These are phyloP conservation scores for Oligia latruncula DNA, from an alignment of 2,888 invertebrate genomes.

Conservation along the genomic window DNA sequence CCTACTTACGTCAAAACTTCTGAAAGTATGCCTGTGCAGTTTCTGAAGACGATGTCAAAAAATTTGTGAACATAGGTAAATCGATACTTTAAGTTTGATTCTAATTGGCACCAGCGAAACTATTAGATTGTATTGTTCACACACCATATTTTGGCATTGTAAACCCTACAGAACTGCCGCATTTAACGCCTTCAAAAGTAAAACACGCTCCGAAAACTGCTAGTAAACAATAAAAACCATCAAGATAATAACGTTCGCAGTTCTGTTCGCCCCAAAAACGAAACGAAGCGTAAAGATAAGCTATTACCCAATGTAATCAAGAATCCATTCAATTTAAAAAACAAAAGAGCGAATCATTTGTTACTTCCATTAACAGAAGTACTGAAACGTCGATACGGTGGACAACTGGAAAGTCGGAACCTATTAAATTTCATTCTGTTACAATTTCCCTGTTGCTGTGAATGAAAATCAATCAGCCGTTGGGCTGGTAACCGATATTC, in stretches of 20 bases:
- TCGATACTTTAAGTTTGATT: no score
- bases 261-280: slow-evolving; percentile 48
- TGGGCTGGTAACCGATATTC: slow-evolving; percentile 36
- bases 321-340: slow-evolving; percentile 64
- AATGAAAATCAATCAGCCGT: slow-evolving; percentile 56
- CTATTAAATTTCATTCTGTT: slow-evolving; percentile 62
- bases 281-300: slow-evolving; percentile 60
- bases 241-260: slow-evolving; percentile 46
- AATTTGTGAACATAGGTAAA: no score
- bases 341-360: slow-evolving; percentile 64
- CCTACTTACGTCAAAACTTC: not conserved
- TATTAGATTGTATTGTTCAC: no score
- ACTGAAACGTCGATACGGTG: slow-evolving; percentile 61
- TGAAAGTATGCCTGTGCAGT: not conserved
- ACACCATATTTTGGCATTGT: not conserved
- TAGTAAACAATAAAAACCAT: slow-evolving; percentile 43
- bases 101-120: not conserved
- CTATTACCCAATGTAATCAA: slow-evolving; percentile 64
- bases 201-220: slow-evolving; percentile 24
- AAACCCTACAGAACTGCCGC: not conserved
- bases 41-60: not conserved
- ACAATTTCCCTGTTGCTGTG: slow-evolving; percentile 45
- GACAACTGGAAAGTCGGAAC: slow-evolving; percentile 48
- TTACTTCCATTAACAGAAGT: slow-evolving; percentile 59
- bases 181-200: slow-evolving; percentile 7